Base-by-base conservation (phyloP, 2,888 invertebrate species). In the Ennomos fuscantarius region DNA sequence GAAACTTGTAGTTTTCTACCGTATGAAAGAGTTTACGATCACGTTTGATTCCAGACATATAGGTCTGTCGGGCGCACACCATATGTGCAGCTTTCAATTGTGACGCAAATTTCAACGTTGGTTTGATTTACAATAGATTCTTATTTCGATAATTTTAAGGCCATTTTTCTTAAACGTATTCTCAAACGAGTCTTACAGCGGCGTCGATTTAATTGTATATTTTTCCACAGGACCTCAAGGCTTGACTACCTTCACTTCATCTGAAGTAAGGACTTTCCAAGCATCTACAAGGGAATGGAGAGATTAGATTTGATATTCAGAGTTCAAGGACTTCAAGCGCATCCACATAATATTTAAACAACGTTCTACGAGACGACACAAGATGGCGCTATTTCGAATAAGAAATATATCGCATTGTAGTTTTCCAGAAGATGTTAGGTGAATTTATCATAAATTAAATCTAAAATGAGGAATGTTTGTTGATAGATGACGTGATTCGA, bases 221-320 rank as follows among this genome's bases (percentile, higher is more conserved):
- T 46, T 8, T 24, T 46, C 82, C 81, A 2, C 76, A 92, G 92
- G 88, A 72, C 86, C 89, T 36, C 90, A 91, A 82, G 92, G 92
- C 12, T 68, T 92, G 60, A 76, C 89, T 3, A 92, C 92, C 0
- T 93, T 92, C 70, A 84, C 92, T n/a, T 87, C 92, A 24, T 90
- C 92, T 2, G 93, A 93, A 81, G 91, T 92, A 0, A 82, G 92
- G 61, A 92, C 92, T 0, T 93, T 93, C 87, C 93, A 93, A 70
- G 90, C 93, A 8, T 81, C 89, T 1, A 79, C 88, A 1, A 81
- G 92, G 59, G 89, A 89, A 60, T 93, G 92, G 92, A 82, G 87
- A 45, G 85, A 91, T 62, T 89, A 84, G 68, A 55, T 33, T 33
- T 32, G 46, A 46, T 15, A 11, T 44, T 32, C 11, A 41, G 13